Evolutionary conservation across 2,797 vertebrate genomes (phyloP).

Genomic region (Morelia viridis): DNA sequence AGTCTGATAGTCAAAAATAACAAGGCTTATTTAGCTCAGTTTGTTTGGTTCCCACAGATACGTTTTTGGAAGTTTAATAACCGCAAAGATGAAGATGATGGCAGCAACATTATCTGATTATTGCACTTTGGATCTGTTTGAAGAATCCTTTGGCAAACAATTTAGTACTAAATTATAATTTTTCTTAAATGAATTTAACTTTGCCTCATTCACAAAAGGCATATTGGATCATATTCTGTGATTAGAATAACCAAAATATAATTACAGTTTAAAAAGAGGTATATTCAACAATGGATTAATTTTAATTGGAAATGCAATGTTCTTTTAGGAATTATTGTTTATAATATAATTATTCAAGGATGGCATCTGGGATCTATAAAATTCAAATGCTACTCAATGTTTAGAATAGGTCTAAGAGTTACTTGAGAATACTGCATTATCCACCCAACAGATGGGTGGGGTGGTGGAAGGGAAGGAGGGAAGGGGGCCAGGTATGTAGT

Average conservation of each 20-base stretch:
- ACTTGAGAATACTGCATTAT: not conserved
- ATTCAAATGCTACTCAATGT: not conserved
- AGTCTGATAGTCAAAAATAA: not conserved
- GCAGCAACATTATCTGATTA: not conserved
- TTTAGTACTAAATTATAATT: not conserved
- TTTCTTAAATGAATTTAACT: not conserved
- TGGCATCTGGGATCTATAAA: not conserved
- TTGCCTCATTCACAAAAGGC: not conserved
- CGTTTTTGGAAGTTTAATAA: not conserved
- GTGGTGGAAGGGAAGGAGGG: not conserved
- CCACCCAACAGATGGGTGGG: not conserved
- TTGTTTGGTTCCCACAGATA: fast-evolving
- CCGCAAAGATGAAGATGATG: not conserved
- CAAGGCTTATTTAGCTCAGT: not conserved
- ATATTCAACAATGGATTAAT: not conserved
- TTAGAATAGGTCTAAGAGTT: not conserved
- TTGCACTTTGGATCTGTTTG: not conserved
- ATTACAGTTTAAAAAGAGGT: not conserved
- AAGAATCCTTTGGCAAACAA: not conserved
- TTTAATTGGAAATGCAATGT: not conserved
- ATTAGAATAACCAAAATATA: not conserved
- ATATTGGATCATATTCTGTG: not conserved
- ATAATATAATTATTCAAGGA: not conserved
- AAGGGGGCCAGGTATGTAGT: not conserved
- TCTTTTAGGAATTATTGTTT: not conserved